Base-by-base conservation (phyloP, 2,797 vertebrate genomes). In the Erethizon dorsatum region DNA sequence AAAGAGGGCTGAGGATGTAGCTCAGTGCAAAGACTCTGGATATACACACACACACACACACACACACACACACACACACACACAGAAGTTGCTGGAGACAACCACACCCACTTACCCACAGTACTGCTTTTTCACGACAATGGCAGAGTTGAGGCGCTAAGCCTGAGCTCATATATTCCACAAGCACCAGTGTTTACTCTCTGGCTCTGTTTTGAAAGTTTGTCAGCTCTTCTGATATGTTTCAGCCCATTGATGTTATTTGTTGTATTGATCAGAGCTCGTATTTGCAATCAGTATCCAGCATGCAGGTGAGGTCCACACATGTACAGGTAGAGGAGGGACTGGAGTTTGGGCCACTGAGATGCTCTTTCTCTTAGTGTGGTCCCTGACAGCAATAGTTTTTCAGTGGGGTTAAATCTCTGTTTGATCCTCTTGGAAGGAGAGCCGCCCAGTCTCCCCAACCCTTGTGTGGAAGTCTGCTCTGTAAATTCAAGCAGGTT, bases 401-500 rank as follows among this genome's bases (percentile, higher is more conserved):
- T 6, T 69, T 73, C 26, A 33, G 65, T 8, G 28, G 47, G 15
- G 31, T 45, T 47, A 20, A 50, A 18, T 33, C 45, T 52, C 28
- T 77, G 69, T 52, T 78, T 69, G 87, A 37, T 77, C 47, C 12
- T 77, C 45, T 45, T 75, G 24, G 80, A 93, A 91, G 91, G 45
- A 63, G 67, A 59, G 22, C 20, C 37, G 56, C 67, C 24, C 5
- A 22, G 14, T 14, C 37, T 12, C 10, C 11, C n/a, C 89, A 88
- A 33, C n/a, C 94, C 97, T 97, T 95, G 94, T 75, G 67, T 78
- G 96, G 80, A 93, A 87, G 94, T 98, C 98, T 93, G 50, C 96
- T 96, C 93, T 94, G 61, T 54, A 95, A 96, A 98, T 98, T 97
- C 96, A 97, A 98, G 97, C 95, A 98, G 97, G 96, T 98, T 98